A percentile compares a stretch with the other conserved stretches of the same genome.
Conservation (phyloP, 37 sponge, comb jelly and placozoan genomes). For the Geodia barretti region DNA sequence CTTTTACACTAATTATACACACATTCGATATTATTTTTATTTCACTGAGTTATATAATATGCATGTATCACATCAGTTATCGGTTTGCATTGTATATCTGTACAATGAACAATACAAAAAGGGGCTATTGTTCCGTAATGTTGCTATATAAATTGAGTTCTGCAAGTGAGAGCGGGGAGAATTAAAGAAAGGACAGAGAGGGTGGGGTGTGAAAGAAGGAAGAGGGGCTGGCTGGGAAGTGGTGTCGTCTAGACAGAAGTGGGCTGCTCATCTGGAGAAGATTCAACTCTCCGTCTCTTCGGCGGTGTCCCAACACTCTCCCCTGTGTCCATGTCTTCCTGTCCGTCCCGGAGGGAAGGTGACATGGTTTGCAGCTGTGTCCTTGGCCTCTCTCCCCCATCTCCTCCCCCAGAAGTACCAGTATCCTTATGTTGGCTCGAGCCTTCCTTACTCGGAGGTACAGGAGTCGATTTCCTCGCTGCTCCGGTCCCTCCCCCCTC, state of each 20-base stretch:
- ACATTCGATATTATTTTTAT: background rate
- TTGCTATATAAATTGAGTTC: too few species aligned
- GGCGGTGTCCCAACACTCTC: background rate
- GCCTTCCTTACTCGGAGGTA: background rate
- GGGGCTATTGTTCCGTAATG: too few species aligned
- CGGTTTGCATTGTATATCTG: background rate
- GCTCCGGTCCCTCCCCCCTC: background rate
- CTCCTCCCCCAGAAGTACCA: background rate
- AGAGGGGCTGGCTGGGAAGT: too few species aligned
- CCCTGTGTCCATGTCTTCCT: background rate
- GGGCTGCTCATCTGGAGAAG: background rate
- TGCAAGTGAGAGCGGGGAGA: background rate
- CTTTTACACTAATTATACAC: background rate
- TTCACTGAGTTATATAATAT: background rate
- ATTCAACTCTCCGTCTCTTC: background rate
- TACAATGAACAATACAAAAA: too few species aligned
- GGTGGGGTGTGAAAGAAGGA: background rate
- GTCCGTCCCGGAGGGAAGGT: background rate
- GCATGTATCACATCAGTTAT: background rate
- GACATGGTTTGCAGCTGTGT: background rate
- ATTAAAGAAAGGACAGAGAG: background rate
- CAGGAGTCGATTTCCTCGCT: background rate
- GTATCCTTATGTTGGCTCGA: background rate
- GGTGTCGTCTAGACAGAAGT: background rate
- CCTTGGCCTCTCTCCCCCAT: background rate